Base-by-base conservation (phyloP, 2,797 vertebrate genomes). In the Sebastes flavidus region DNA sequence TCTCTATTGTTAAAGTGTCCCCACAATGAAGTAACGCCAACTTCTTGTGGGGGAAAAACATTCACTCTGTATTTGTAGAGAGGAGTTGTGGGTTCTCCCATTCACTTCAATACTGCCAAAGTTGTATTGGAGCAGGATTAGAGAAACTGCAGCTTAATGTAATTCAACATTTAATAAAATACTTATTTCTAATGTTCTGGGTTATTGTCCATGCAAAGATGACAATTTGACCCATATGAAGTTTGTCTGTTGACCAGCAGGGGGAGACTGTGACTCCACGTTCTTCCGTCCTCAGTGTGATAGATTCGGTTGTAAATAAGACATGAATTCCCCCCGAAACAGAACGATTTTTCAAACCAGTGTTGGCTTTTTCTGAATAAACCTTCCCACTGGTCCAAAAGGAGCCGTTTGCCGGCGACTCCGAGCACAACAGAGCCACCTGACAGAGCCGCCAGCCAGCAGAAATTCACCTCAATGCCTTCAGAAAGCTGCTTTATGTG, bases 401-500 rank as follows among this genome's bases (percentile, higher is more conserved):
- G 79, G 63, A 92, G 75, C 78, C 73, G 62, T 91, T 93, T 81
- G 79, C 84, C 84, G 81, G 85, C 61, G 62, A 81, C 83, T 85
- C 65, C 6, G 78, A 86, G 76, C 87, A 89, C 85, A 91, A 94
- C 87, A 87, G 88, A 89, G 87, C 92, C 88, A 93, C 93, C 92
- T 92, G 91, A 90, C 90, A 73, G 84, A 77, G 66, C 67, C 72
- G 82, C 30, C 80, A 65, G 89, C 87, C 86, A 89, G 88, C 80
- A 88, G 82, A 88, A 84, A 80, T 82, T 83, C 84, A 90, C 88
- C 89, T 92, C 89, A 94, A 83, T 83, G 75, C 84, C 85, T 92
- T 73, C 74, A 75, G 88, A 92, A 86, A 91, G 91, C 92, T 90
- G 87, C 89, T 90, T 90, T 92, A 93, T 94, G 88, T 92, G 87